These are phyloP conservation scores for Chorisops tibialis DNA, from an alignment of 2,888 invertebrate genomes.

Conservation along the genomic window DNA sequence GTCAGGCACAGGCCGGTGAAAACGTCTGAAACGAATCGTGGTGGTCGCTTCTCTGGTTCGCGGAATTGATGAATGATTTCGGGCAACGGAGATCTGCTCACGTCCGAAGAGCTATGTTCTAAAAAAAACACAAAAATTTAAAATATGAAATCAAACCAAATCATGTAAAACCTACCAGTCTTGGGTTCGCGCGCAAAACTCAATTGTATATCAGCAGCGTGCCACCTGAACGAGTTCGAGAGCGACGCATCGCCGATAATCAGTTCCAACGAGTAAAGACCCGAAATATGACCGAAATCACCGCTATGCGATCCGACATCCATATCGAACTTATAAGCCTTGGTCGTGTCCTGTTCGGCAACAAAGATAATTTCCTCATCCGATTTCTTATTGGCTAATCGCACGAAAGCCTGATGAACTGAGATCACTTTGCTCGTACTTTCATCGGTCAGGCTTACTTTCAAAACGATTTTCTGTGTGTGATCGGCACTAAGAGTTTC, in stretches of 20 bases:
- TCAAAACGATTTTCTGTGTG: slow-evolving; percentile 82
- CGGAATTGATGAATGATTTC: slow-evolving; percentile 83
- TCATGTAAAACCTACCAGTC: slow-evolving; percentile 36
- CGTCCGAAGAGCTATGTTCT: no score
- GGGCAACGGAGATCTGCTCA: slow-evolving; percentile 46
- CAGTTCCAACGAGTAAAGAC: slow-evolving; percentile 75
- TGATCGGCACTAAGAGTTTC: slow-evolving; percentile 78
- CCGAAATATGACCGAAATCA: slow-evolving; percentile 74
- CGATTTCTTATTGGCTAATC: slow-evolving; percentile 63
- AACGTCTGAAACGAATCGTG: slow-evolving; percentile 80
- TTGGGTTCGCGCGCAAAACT: slow-evolving; percentile 61
- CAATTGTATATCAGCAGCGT: slow-evolving; percentile 71
- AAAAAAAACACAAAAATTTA: not conserved
- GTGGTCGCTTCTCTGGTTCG: slow-evolving; percentile 85
- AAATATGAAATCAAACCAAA: not conserved
- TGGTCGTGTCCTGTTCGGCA: slow-evolving; percentile 77
- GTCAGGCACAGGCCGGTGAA: slow-evolving; percentile 82
- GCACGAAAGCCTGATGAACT: slow-evolving; percentile 85
- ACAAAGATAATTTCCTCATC: slow-evolving; percentile 90
- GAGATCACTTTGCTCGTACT: slow-evolving; percentile 63
- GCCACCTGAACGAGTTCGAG: slow-evolving; percentile 87
- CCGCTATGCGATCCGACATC: slow-evolving; percentile 76
- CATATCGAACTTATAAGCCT: slow-evolving; percentile 87
- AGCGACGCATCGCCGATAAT: slow-evolving; percentile 89
- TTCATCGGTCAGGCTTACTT: slow-evolving; percentile 75